phyloP scores from a whole-genome alignment of 2,113 vertebrate genomes.

The Carassius carassius region DNA sequence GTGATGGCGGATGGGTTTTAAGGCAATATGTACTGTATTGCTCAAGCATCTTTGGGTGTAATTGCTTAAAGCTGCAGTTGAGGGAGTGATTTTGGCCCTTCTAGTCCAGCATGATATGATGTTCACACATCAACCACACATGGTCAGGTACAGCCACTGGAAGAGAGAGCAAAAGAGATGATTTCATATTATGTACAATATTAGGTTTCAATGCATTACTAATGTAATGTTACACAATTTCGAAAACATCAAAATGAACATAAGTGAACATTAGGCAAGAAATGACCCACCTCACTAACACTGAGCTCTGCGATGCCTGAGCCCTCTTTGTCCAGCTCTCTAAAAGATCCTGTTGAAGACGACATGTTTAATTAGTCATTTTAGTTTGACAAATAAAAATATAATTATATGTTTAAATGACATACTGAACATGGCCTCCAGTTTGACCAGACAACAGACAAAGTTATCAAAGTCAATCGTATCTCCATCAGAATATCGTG shows the following conservation, averaged over 20 bases:
- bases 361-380: background rate
- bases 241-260: too few relatives aligned
- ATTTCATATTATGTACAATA: background rate
- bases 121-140: conserved; percentile 72
- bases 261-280: too few relatives aligned
- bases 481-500: conserved; percentile 77
- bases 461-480: conserved; percentile 82
- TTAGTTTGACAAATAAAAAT: background rate
- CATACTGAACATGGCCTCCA: conserved; percentile 87
- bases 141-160: conserved; percentile 79
- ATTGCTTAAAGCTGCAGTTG: conserved; percentile 21
- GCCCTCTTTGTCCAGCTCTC: conserved; percentile 74
- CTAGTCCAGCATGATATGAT: background rate
- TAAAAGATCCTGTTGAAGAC: conserved; percentile 75
- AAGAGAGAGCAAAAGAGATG: conserved; percentile 1
- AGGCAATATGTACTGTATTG: conserved; percentile 21
- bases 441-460: conserved; percentile 81
- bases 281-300: conserved; percentile 76
- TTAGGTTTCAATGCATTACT: too few relatives aligned
- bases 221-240: background rate
- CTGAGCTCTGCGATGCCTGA: conserved; percentile 76
- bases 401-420: background rate
- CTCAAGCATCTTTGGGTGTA: conserved; percentile 7
- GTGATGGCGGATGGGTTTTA: conserved; percentile 8
- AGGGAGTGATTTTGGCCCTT: background rate